Evolutionary conservation across 2,113 vertebrate species (phyloP).

Genomic region (Tylochromis polylepis): DNA sequence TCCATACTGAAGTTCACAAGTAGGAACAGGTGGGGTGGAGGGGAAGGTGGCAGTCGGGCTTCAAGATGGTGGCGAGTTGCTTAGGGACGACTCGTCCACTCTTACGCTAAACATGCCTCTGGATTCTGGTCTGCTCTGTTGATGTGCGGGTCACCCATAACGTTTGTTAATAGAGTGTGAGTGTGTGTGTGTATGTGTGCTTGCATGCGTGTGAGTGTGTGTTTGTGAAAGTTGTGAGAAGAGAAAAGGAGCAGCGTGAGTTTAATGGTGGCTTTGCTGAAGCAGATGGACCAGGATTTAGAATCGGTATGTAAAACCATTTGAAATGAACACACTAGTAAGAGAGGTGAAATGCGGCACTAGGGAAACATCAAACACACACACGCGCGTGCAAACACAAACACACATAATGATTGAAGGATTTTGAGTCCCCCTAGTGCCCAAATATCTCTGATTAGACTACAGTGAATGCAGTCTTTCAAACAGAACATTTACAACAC

Average conservation of each 20-base stretch:
- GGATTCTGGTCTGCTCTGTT: slow-evolving; percentile 47
- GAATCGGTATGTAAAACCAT: slow-evolving; percentile 34
- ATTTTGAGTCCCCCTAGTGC: slow-evolving; percentile 49
- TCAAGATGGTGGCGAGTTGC: slow-evolving; percentile 34
- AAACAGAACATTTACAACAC: slow-evolving; percentile 64
- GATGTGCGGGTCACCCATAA: not conserved
- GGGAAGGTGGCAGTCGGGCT: slow-evolving; percentile 38
- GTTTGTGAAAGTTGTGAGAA: not conserved
- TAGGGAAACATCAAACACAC: slow-evolving; percentile 27
- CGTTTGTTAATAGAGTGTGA: slow-evolving; percentile 29
- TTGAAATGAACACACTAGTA: slow-evolving; percentile 48
- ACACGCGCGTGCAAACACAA: not conserved
- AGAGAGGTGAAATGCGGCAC: slow-evolving; percentile 53
- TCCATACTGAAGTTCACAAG: slow-evolving; percentile 13
- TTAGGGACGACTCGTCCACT: slow-evolving; percentile 56
- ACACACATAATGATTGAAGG: slow-evolving; percentile 39
- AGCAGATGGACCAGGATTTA: slow-evolving; percentile 56
- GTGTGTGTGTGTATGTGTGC: not conserved
- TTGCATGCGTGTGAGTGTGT: not conserved
- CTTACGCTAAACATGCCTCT: slow-evolving; percentile 41
- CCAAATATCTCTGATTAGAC: slow-evolving; percentile 56
- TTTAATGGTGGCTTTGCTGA: slow-evolving; percentile 34
- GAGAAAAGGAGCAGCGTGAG: slow-evolving; percentile 3
- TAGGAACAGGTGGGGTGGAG: slow-evolving; percentile 49
- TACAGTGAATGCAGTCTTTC: slow-evolving; percentile 48